Percentiles rank a stretch among this genome's conserved stretches.
These are phyloP conservation scores for Alaudala cheleensis DNA, from an alignment of 2,113 vertebrate species.

Conservation along the genomic window DNA sequence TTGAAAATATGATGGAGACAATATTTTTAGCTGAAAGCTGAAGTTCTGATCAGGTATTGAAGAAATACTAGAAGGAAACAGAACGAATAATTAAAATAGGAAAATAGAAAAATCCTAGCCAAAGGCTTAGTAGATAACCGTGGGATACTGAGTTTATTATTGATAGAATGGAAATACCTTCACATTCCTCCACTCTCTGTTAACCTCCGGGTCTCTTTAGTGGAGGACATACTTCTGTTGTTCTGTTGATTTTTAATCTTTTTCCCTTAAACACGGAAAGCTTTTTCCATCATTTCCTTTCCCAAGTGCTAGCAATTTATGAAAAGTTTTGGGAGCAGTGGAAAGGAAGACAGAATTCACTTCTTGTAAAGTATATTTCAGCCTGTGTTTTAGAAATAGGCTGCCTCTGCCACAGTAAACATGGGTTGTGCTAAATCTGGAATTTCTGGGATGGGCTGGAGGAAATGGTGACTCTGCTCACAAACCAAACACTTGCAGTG, in stretches of 20 bases:
- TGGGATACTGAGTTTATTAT: not conserved
- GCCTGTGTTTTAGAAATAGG: slow-evolving; percentile 23
- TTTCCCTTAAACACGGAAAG: not conserved
- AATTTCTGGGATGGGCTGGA: slow-evolving; percentile 51
- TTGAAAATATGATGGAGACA: not conserved
- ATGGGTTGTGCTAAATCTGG: slow-evolving; percentile 53
- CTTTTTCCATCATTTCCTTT: not conserved
- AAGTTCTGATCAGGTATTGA: not conserved
- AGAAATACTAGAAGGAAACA: not conserved
- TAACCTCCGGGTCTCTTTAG: not conserved
- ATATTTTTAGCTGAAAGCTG: not conserved
- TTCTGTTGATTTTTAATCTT: not conserved
- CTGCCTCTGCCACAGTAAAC: slow-evolving; percentile 44
- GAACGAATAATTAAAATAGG: not conserved
- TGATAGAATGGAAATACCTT: not conserved
- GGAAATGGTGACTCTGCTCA: slow-evolving; percentile 33
- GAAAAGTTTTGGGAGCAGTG: not conserved
- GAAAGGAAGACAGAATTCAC: not conserved
- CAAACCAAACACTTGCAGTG: not conserved
- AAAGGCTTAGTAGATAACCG: not conserved
- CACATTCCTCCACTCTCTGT: not conserved
- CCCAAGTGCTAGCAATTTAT: not conserved
- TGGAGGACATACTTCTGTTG: not conserved
- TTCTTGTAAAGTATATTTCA: slow-evolving; percentile 3
- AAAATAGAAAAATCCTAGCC: not conserved